Conservation (phyloP, 2,113 vertebrate species). For the Scolopax mira region DNA sequence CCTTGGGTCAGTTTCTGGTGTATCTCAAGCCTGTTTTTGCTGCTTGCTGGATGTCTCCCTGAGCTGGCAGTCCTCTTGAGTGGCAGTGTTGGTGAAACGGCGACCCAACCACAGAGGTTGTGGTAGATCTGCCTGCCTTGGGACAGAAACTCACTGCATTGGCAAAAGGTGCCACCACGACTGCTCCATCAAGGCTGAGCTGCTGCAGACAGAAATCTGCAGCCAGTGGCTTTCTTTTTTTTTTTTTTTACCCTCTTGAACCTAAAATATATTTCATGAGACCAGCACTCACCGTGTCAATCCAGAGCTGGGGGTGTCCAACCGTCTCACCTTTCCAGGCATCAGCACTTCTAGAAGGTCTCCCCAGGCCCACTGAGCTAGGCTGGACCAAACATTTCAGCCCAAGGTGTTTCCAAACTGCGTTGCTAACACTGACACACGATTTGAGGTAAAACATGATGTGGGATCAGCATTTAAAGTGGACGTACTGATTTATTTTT, state of each 20-base stretch:
- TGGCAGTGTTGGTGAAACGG: background rate
- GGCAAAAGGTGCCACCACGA: background rate
- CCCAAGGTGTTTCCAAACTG: background rate
- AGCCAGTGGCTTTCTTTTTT: background rate
- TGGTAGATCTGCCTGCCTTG: background rate
- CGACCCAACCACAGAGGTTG: background rate
- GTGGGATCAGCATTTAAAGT: rapidly evolving
- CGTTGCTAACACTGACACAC: rapidly evolving
- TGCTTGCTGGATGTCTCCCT: too few species aligned
- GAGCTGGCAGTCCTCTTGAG: background rate
- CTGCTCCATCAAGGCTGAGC: background rate
- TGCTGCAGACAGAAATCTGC: background rate
- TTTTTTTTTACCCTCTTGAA: background rate
- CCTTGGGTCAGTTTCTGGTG: background rate
- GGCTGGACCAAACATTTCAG: background rate
- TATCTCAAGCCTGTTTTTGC: background rate
- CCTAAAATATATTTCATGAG: background rate
- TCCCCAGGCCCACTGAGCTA: rapidly evolving
- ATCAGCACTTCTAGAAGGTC: background rate
- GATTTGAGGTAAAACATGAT: background rate
- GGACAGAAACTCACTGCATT: rapidly evolving
- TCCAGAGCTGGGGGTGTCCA: background rate
- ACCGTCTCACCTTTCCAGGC: background rate
- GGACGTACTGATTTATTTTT: background rate
- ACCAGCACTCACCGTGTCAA: background rate